Percentiles rank a stretch among this genome's conserved stretches.
phyloP scores from a whole-genome alignment of 2,797 vertebrate genomes.

The Chrysocyon brachyurus region DNA sequence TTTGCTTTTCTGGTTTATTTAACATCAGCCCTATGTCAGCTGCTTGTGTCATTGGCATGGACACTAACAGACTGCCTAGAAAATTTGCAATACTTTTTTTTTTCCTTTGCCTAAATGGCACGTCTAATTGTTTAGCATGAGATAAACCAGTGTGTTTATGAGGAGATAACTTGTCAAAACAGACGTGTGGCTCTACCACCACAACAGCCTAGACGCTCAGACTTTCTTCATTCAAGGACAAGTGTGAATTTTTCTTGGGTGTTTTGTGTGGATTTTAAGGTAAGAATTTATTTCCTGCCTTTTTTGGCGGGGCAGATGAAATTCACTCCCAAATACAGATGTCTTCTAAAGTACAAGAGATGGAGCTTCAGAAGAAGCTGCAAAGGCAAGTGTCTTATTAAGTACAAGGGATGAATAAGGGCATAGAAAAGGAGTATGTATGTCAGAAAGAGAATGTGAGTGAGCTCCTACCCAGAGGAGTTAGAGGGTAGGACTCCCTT shows the following conservation, averaged over 20 bases:
- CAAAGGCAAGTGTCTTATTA: not conserved
- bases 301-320: not conserved
- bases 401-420: not conserved
- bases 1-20: conserved; percentile 20
- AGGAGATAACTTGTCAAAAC: conserved; percentile 64
- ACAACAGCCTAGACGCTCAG: not conserved
- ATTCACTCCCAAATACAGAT: not conserved
- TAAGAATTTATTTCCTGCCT: not conserved
- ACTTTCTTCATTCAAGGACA: conserved; percentile 1
- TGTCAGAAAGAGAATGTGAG: not conserved
- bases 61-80: conserved; percentile 10
- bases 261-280: conserved; percentile 43
- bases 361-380: not conserved
- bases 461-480: not conserved
- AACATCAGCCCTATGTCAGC: not conserved
- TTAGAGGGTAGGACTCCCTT: not conserved
- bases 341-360: not conserved
- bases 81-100: not conserved
- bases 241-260: not conserved
- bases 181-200: not conserved
- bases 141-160: conserved; percentile 46
- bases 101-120: conserved; percentile 45
- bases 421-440: no score
- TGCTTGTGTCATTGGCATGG: not conserved
- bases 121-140: conserved; percentile 9